These are phyloP conservation scores for Rhagoletis zephyria DNA, from an alignment of 1,140 invertebrate genomes.

Conservation along the genomic window DNA sequence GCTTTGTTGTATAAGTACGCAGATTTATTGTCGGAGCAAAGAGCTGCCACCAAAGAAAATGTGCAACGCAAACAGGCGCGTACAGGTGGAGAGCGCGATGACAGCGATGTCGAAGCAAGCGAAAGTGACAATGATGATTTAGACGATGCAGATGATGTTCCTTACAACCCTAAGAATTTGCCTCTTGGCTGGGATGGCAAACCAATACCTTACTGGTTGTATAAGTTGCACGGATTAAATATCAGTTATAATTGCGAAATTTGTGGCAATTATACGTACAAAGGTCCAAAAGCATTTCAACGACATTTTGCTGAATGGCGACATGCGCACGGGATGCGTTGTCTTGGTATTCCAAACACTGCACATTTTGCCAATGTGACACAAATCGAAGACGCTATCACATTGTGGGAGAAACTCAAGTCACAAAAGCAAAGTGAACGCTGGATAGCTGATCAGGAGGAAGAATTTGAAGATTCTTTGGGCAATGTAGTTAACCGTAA, in stretches of 20 bases:
- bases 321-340: slow-evolving; percentile 99
- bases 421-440: slow-evolving; percentile 94
- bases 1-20: slow-evolving; percentile 90
- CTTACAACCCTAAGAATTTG: slow-evolving; percentile 99
- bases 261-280: slow-evolving; percentile 99
- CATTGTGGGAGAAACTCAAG: slow-evolving; percentile 97
- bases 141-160: slow-evolving; percentile 90
- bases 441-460: slow-evolving; percentile 96
- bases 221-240: slow-evolving; percentile 98
- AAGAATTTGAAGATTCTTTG: slow-evolving; percentile 98
- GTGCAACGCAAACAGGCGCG: slow-evolving; percentile 97
- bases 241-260: slow-evolving; percentile 99
- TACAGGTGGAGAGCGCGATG: slow-evolving; percentile 93
- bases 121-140: slow-evolving; percentile 91
- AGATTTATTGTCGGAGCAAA: slow-evolving; percentile 86
- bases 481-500: slow-evolving; percentile 99
- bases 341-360: slow-evolving; percentile 98
- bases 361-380: slow-evolving; percentile 99
- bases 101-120: slow-evolving; percentile 92
- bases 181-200: slow-evolving; percentile 99
- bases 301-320: slow-evolving; percentile 99
- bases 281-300: slow-evolving; percentile 99
- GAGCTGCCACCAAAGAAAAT: slow-evolving; percentile 95
- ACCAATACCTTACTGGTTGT: slow-evolving; percentile 99
- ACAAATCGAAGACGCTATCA: slow-evolving; percentile 97